phyloP scores from a whole-genome alignment of 2,888 invertebrate genomes.

The Adineta ricciae region DNA sequence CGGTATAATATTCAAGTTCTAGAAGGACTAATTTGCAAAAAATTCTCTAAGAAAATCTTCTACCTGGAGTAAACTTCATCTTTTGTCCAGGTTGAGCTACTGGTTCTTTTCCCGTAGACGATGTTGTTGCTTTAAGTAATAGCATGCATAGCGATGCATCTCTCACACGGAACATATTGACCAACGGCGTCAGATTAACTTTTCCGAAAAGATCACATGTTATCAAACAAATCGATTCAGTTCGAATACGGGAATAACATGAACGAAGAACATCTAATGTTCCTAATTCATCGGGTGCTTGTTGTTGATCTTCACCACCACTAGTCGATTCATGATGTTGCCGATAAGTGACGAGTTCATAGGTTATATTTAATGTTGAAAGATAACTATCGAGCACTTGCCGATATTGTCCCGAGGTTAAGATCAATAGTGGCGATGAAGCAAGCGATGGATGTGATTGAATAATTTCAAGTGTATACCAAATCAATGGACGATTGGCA shows the following conservation, averaged over 20 bases:
- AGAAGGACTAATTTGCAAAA: too few relatives aligned
- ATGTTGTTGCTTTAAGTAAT: background rate
- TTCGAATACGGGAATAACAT: background rate
- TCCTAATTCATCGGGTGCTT: background rate
- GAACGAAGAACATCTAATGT: background rate
- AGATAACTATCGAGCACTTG: background rate
- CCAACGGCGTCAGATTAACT: background rate
- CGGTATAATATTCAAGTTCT: background rate
- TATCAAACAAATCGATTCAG: background rate
- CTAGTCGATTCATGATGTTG: conserved; percentile 43
- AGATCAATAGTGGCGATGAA: background rate
- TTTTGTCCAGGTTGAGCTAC: conserved; percentile 66
- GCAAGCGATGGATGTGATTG: conserved; percentile 49
- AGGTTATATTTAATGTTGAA: conserved; percentile 11
- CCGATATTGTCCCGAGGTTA: background rate
- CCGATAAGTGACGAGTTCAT: background rate
- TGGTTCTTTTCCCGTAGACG: background rate
- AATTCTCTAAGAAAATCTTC: too few relatives aligned
- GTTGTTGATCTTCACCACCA: background rate
- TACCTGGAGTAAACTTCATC: conserved; percentile 54
- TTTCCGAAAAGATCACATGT: background rate
- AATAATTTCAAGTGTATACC: conserved; percentile 76
- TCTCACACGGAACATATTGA: background rate
- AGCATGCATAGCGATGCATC: background rate
- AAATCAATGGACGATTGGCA: conserved; percentile 78